Conservation (phyloP, 2,797 vertebrate genomes). For the Lepus townsendii region DNA sequence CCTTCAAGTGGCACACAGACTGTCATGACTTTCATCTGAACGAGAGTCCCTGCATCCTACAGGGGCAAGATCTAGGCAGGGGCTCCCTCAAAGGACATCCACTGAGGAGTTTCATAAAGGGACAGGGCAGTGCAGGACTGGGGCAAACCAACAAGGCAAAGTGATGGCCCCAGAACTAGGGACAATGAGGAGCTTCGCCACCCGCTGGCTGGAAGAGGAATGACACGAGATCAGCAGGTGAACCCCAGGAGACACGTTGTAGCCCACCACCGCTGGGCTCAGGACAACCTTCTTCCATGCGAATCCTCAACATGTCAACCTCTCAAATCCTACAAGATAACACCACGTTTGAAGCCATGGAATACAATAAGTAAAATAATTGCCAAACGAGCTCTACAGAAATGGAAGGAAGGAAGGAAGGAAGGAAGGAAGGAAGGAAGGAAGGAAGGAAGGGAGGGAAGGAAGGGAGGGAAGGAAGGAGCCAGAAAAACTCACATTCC, state of each 20-base stretch:
- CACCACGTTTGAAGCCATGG: not conserved
- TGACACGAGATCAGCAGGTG: not conserved
- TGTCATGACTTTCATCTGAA: not conserved
- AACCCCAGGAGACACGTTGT: not conserved
- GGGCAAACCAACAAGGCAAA: not conserved
- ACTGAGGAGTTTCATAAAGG: not conserved
- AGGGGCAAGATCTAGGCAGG: not conserved
- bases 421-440: too few species aligned
- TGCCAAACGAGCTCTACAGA: conserved; percentile 14
- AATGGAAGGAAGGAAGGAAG: conserved; percentile 20
- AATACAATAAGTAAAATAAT: conserved; percentile 50
- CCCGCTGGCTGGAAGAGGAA: not conserved
- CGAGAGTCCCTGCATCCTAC: not conserved
- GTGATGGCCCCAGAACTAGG: not conserved
- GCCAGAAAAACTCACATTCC: conserved; percentile 3
- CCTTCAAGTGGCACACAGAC: not conserved
- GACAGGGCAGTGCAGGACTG: not conserved
- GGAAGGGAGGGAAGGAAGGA: not conserved
- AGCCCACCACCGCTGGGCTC: not conserved
- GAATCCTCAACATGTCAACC: not conserved
- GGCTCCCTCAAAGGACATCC: not conserved
- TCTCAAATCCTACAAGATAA: not conserved
- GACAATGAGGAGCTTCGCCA: not conserved
- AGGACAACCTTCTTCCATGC: not conserved
- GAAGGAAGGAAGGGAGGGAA: not conserved